Percentiles rank a stretch among this genome's conserved stretches.
Evolutionary conservation across 1,140 invertebrate species (phyloP).

Genomic region (Atopsyche davidsoni): DNA sequence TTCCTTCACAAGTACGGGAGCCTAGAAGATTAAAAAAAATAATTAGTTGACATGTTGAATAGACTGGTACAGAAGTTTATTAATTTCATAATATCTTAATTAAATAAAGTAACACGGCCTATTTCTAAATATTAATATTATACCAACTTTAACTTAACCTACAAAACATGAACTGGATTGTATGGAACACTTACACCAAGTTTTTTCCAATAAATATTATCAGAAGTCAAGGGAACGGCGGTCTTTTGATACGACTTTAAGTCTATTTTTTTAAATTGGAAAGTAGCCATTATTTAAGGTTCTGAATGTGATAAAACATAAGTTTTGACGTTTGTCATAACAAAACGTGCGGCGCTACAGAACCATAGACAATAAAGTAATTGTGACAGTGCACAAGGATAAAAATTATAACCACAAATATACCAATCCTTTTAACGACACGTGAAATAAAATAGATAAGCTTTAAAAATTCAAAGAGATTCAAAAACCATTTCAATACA

Average conservation of each 20-base stretch:
- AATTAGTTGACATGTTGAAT: slow-evolving; percentile 27
- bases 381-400: no score
- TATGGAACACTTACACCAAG: slow-evolving; percentile 57
- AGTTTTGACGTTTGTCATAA: no score
- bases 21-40: slow-evolving; percentile 43
- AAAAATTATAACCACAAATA: no score
- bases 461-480: no score
- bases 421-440: no score
- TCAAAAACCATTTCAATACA: no score
- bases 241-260: slow-evolving; percentile 63
- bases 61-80: slow-evolving; percentile 21
- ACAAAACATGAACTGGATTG: slow-evolving; percentile 5
- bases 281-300: slow-evolving; percentile 33
- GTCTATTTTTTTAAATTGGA: slow-evolving; percentile 68
- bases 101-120: slow-evolving; percentile 11
- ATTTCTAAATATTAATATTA: no score
- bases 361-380: no score
- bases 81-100: slow-evolving; percentile 4
- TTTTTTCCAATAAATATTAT: slow-evolving; percentile 81
- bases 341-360: no score
- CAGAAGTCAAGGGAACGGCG: slow-evolving; percentile 61
- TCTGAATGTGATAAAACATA: no score
- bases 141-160: slow-evolving; percentile 2
- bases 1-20: slow-evolving; percentile 84
- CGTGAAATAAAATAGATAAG: no score